Conservation (phyloP, 2,113 vertebrate genomes). For the Rhadina sibilatrix region DNA sequence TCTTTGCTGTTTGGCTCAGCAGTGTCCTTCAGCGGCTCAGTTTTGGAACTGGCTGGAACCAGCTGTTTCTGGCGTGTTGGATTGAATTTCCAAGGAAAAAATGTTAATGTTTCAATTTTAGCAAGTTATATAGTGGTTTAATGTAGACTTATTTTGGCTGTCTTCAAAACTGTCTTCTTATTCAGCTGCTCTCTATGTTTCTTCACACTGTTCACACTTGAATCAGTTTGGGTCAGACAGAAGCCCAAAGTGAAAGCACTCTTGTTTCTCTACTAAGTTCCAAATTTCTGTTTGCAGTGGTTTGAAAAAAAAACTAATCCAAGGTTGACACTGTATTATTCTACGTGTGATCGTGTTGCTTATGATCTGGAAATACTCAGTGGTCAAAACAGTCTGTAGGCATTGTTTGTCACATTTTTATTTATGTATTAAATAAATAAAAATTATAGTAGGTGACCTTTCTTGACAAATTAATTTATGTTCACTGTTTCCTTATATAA, state of each 20-base stretch:
- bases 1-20: neutral
- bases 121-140: neutral
- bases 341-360: neutral
- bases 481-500: neutral
- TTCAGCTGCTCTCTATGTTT: neutral
- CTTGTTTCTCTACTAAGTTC: neutral
- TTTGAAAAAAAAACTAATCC: neutral
- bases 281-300: neutral
- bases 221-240: neutral
- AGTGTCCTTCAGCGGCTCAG: accelerated
- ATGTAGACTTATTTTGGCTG: neutral
- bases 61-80: neutral
- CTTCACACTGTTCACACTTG: neutral
- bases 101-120: neutral
- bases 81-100: neutral
- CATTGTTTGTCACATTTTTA: neutral
- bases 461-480: neutral
- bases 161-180: neutral
- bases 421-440: neutral
- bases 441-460: neutral
- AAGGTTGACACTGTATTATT: neutral
- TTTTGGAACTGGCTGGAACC: neutral
- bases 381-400: neutral
- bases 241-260: neutral
- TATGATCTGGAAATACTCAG: neutral